These are phyloP conservation scores for Stegastes partitus DNA, from an alignment of 2,113 vertebrate genomes.

Conservation along the genomic window DNA sequence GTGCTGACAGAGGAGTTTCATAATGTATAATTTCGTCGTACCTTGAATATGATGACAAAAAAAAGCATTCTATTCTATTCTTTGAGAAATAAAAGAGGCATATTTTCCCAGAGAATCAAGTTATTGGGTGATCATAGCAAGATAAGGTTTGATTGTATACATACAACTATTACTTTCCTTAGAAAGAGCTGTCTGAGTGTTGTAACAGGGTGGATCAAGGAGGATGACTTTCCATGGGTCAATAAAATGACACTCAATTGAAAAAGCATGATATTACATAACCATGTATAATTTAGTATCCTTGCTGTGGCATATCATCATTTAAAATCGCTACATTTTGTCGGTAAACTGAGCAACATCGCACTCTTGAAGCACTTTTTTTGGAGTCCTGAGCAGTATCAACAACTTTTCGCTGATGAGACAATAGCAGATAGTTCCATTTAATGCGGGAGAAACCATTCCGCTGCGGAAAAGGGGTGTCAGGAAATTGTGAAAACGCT, in stretches of 20 bases:
- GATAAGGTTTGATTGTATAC: too few relatives aligned
- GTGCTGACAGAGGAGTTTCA: not conserved
- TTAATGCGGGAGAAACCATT: constrained; percentile 86
- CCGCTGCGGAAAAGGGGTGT: constrained; percentile 49
- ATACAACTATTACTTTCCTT: not conserved
- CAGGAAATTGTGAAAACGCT: constrained; percentile 15
- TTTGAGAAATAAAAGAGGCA: too few relatives aligned
- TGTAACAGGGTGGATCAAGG: constrained; percentile 25
- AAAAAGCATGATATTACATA: constrained; percentile 4
- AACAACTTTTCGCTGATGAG: constrained; percentile 92
- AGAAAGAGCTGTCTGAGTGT: constrained; percentile 26
- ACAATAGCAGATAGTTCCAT: constrained; percentile 91
- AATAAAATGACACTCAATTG: constrained; percentile 7
- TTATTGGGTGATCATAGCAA: too few relatives aligned
- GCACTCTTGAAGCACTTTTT: constrained; percentile 41
- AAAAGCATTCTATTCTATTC: too few relatives aligned
- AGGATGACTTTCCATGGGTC: constrained; percentile 23
- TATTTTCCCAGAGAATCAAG: too few relatives aligned
- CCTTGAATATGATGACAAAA: too few relatives aligned
- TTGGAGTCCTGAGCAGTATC: constrained; percentile 75
- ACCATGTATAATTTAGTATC: not conserved
- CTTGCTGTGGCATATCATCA: not conserved
- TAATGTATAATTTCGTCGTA: not conserved
- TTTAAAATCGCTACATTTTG: not conserved
- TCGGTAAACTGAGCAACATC: too few relatives aligned